Conservation (phyloP, 2,888 invertebrate genomes). For the Melanostoma scalare region DNA sequence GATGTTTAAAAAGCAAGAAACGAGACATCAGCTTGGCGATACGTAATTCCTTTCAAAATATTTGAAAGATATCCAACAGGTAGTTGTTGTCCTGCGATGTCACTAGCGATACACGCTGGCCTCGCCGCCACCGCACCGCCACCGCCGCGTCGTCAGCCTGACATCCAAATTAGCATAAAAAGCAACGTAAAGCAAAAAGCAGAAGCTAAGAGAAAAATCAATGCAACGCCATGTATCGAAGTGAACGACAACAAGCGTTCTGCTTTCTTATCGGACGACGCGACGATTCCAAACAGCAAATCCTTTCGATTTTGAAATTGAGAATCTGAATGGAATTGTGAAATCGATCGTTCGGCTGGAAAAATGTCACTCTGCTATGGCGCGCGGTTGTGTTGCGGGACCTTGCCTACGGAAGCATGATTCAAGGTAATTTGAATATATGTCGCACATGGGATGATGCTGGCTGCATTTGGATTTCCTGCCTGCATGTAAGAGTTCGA, state of each 20-base stretch:
- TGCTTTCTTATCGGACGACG: constrained; percentile 9
- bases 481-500: constrained; percentile 2
- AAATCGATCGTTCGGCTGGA: constrained; percentile 61
- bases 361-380: constrained; percentile 43
- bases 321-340: constrained; percentile 55
- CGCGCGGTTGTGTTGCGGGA: not conserved
- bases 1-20: constrained; percentile 55
- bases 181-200: constrained; percentile 26
- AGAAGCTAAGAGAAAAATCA: constrained; percentile 2
- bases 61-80: constrained; percentile 69
- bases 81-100: constrained; percentile 64
- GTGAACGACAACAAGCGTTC: constrained; percentile 48
- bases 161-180: constrained; percentile 71
- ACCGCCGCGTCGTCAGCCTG: too few relatives aligned
- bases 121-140: too few relatives aligned
- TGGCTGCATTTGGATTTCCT: constrained; percentile 15
- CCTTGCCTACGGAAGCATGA: constrained; percentile 37
- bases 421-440: constrained; percentile 63
- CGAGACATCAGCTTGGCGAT: constrained; percentile 29
- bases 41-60: constrained; percentile 66
- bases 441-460: constrained; percentile 22
- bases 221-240: constrained; percentile 30
- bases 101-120: constrained; percentile 59
- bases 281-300: constrained; percentile 38
- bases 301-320: constrained; percentile 60